These are phyloP conservation scores for Botia kubotai DNA, from an alignment of 2,797 vertebrate genomes.

Conservation along the genomic window DNA sequence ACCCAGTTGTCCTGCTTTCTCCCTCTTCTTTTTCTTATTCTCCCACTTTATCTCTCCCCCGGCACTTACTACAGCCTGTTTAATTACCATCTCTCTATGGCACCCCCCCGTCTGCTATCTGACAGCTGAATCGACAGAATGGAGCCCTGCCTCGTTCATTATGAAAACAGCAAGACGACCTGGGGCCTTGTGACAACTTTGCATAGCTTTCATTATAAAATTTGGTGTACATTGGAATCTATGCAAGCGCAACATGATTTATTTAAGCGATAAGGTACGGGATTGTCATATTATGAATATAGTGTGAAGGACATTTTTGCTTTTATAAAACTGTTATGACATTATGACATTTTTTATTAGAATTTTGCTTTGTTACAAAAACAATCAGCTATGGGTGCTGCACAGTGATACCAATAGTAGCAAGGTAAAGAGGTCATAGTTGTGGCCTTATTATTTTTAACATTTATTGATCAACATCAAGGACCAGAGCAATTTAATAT, in stretches of 20 bases:
- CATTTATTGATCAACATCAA: not conserved
- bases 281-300: not conserved
- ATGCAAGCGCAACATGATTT: not conserved
- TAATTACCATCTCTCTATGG: constrained; percentile 61
- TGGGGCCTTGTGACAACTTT: constrained; percentile 23
- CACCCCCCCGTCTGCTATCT: constrained; percentile 61
- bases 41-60: constrained; percentile 52
- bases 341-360: not conserved
- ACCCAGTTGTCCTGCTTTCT: constrained; percentile 27
- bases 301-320: not conserved
- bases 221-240: not conserved
- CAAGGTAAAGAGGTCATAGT: not conserved
- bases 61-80: constrained; percentile 49
- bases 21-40: constrained; percentile 50
- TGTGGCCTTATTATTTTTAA: not conserved
- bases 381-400: not conserved
- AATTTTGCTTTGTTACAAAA: not conserved
- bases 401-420: not conserved
- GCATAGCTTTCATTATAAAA: not conserved
- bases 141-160: constrained; percentile 53
- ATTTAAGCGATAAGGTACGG: not conserved
- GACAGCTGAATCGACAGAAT: constrained; percentile 62
- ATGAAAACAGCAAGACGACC: constrained; percentile 50
- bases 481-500: not conserved
- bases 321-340: not conserved